A percentile compares a stretch with the other conserved stretches of the same genome.
These are phyloP conservation scores for Cyprinus carpio DNA, from an alignment of 2,113 vertebrate genomes.

Conservation along the genomic window DNA sequence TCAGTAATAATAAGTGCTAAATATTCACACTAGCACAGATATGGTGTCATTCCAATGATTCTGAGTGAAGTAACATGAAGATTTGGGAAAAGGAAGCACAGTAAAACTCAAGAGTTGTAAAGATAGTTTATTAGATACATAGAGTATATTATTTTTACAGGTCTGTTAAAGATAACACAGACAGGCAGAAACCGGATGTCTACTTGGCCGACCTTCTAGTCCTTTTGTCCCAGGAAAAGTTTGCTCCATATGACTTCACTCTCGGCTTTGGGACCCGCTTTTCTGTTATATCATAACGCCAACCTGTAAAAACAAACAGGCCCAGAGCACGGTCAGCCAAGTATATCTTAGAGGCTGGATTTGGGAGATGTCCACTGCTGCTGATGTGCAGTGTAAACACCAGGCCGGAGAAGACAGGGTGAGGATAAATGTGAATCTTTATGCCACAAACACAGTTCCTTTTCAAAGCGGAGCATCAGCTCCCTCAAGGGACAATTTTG, in stretches of 20 bases:
- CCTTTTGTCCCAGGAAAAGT: constrained; percentile 99
- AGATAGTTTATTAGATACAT: constrained; percentile 51
- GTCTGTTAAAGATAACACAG: constrained; percentile 42
- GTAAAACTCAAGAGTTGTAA: not conserved
- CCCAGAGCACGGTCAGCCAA: constrained; percentile 35
- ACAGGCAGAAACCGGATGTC: constrained; percentile 70
- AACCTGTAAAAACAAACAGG: constrained; percentile 83
- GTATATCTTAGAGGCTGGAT: constrained; percentile 24
- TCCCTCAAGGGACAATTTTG: constrained; percentile 2
- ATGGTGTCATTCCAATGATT: not conserved
- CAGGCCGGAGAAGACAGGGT: not conserved
- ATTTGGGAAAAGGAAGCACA: not conserved
- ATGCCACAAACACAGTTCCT: constrained; percentile 25
- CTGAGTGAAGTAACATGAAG: constrained; percentile 6
- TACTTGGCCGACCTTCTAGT: constrained; percentile 94
- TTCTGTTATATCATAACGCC: constrained; percentile 92
- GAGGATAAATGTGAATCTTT: constrained; percentile 29
- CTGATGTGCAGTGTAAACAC: constrained; percentile 39
- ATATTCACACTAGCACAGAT: not conserved
- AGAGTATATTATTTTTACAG: constrained; percentile 48
- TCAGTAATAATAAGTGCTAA: not conserved
- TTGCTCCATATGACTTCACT: constrained; percentile 94
- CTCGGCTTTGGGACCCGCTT: constrained; percentile 87
- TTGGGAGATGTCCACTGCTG: constrained; percentile 33
- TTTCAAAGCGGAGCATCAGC: not conserved